Percentiles rank a stretch among this genome's conserved stretches.
phyloP scores from a whole-genome alignment of 2,797 vertebrate genomes.

The Rhabdophis nuchalis region DNA sequence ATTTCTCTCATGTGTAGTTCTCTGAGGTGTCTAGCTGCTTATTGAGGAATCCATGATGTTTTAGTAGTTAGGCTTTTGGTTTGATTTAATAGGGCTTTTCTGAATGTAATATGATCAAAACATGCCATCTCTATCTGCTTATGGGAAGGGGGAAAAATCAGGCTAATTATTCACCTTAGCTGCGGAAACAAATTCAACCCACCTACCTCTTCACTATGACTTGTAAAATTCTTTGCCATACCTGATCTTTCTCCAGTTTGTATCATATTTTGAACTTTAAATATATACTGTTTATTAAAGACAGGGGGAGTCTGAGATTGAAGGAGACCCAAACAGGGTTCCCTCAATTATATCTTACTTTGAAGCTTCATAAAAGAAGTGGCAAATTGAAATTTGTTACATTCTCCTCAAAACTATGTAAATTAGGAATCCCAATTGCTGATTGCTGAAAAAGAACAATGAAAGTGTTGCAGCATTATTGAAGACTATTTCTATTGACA shows the following conservation, averaged over 20 bases:
- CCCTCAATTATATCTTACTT: slow-evolving; percentile 36
- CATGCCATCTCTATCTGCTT: not conserved
- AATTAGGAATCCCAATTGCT: slow-evolving; percentile 50
- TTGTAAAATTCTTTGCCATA: not conserved
- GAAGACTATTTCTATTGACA: slow-evolving; percentile 52
- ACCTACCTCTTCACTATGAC: not conserved
- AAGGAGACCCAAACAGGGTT: slow-evolving; percentile 51
- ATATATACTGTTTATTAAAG: slow-evolving; percentile 29
- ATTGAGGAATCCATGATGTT: not conserved
- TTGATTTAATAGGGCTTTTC: not conserved
- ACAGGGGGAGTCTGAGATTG: slow-evolving; percentile 32
- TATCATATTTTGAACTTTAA: slow-evolving; percentile 37
- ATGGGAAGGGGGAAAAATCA: not conserved
- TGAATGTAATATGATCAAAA: not conserved
- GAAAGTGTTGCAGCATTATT: slow-evolving; percentile 33
- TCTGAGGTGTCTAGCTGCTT: not conserved
- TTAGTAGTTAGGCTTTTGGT: not conserved
- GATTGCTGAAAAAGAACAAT: slow-evolving; percentile 37
- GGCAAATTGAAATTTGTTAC: slow-evolving; percentile 56
- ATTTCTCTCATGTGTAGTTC: not conserved
- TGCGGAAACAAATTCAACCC: not conserved
- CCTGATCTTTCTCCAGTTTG: not conserved
- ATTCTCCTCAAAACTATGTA: slow-evolving; percentile 45
- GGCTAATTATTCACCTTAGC: not conserved
- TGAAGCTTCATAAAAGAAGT: slow-evolving; percentile 40